Conservation (phyloP, 2,888 invertebrate genomes). For the Netelia fuscicornis region DNA sequence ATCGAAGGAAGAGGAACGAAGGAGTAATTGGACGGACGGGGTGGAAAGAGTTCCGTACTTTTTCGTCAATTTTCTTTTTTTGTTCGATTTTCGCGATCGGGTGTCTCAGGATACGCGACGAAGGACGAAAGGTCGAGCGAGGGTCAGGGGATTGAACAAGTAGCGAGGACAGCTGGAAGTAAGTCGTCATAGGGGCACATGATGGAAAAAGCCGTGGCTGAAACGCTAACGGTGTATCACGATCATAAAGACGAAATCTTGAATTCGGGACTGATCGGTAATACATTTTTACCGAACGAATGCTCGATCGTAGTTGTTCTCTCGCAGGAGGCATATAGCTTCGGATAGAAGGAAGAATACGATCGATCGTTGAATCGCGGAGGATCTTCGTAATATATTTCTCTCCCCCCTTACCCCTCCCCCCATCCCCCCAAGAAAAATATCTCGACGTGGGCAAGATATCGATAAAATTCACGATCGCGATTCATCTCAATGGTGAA, state of each 20-base stretch:
- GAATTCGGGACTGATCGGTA: constrained; percentile 7
- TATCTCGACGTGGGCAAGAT: neutral
- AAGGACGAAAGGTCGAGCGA: neutral
- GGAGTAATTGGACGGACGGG: neutral
- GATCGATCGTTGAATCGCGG: neutral
- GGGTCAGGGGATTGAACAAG: constrained; percentile 40
- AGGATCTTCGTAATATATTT: neutral
- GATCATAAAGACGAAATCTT: constrained; percentile 20
- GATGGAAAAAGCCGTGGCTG: constrained; percentile 66
- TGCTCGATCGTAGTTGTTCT: constrained; percentile 27
- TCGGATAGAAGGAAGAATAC: constrained; percentile 35
- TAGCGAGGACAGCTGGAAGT: constrained; percentile 29
- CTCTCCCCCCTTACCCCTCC: too few relatives aligned
- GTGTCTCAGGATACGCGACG: neutral
- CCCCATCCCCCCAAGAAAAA: neutral
- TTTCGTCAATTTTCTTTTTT: neutral
- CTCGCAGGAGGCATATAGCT: constrained; percentile 54
- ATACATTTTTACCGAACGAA: constrained; percentile 34
- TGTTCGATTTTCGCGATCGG: neutral
- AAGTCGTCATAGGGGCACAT: constrained; percentile 46
- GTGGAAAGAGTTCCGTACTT: neutral
- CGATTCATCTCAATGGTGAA: constrained; percentile 32
- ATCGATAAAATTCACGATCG: neutral
- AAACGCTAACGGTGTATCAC: constrained; percentile 44
- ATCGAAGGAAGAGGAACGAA: neutral